Evolutionary conservation across 2,888 invertebrate genomes (phyloP).

Genomic region (Acronicta leporina): DNA sequence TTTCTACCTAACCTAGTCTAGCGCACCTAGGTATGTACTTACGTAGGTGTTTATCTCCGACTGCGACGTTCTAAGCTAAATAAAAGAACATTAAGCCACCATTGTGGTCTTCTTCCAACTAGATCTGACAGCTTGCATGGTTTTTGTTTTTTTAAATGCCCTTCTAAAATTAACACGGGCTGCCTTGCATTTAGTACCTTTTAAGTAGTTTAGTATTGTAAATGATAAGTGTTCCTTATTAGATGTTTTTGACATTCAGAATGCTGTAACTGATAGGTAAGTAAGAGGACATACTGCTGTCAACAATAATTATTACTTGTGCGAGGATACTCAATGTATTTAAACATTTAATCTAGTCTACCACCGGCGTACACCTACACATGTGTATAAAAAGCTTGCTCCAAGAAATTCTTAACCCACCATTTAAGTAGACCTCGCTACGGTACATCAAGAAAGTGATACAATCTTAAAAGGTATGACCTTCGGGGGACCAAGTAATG

Average conservation of each 20-base stretch:
- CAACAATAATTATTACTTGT: slow-evolving; percentile 9
- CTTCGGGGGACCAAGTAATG: slow-evolving; percentile 50
- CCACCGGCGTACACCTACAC: slow-evolving; percentile 19
- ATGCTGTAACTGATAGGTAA: background rate
- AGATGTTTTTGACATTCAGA: slow-evolving; percentile 24
- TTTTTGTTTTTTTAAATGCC: slow-evolving; percentile 2
- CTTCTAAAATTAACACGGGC: slow-evolving; percentile 2
- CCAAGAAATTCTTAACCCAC: slow-evolving; percentile 48
- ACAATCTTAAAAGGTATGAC: slow-evolving; percentile 47
- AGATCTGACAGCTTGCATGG: slow-evolving; percentile 19
- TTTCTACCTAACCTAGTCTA: slow-evolving; percentile 34
- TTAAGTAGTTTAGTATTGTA: slow-evolving; percentile 12
- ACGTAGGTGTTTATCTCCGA: slow-evolving; percentile 49
- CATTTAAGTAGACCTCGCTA: slow-evolving; percentile 49
- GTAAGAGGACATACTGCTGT: slow-evolving; percentile 1
- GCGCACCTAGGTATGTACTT: slow-evolving; percentile 32
- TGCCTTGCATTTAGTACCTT: slow-evolving; percentile 25
- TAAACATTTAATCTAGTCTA: slow-evolving; percentile 38
- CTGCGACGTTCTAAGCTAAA: slow-evolving; percentile 38
- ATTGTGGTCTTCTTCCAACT: slow-evolving; percentile 27
- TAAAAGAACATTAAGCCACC: slow-evolving; percentile 30
- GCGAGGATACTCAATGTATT: slow-evolving; percentile 19
- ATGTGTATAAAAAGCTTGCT: slow-evolving; percentile 45
- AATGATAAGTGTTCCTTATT: slow-evolving; percentile 17
- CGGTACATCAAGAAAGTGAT: slow-evolving; percentile 4